Base-by-base conservation (phyloP, 2,113 vertebrate genomes). In the Pica pica region DNA sequence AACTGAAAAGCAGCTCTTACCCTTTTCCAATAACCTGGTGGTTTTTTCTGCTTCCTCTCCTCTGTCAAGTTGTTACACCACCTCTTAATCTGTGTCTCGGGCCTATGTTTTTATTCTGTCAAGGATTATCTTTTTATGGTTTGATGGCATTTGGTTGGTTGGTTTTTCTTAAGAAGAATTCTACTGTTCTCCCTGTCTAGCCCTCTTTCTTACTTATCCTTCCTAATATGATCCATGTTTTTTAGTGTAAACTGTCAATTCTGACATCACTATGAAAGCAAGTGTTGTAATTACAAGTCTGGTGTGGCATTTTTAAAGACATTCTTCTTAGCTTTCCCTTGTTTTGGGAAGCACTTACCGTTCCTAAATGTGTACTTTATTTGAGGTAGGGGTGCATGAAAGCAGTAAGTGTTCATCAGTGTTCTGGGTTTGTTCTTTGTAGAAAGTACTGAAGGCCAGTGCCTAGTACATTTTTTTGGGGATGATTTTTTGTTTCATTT, bases 361-460 rank as follows among this genome's bases (percentile, higher is more conserved):
- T 90, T 80, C 24, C 10, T 76, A n/a, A 65, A n/a, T 33, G 11
- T 5, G 1, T 56, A 16, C 37, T 82, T 85, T 50, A 37, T 70
- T 88, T 0, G 1, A 33, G 9, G 28, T 56, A 21, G 20, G 23
- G 9, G 33, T 24, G 12, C 7, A 3, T 1, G 2, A 76, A 42
- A 67, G 21, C 44, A 44, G 6, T 26, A 83, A 70, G 19, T 39
- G 9, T 69, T 81, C 30, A 35, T 61, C 2, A 3, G 23, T 53
- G 23, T 60, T 92, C 71, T 65, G 18, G 5, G 13, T 57, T 57
- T 65, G 28, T 30, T 60, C n/a, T 88, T 76, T 53, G 30, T 11
- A 60, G 44, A 83, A 59, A 8, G 4, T 57, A 65, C 41, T 75
- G 42, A 71, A 73, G 16, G 16, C 50, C 27, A 41, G 17, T 23